Base-by-base conservation (phyloP, 2,888 invertebrate genomes). In the Carcina quercana region DNA sequence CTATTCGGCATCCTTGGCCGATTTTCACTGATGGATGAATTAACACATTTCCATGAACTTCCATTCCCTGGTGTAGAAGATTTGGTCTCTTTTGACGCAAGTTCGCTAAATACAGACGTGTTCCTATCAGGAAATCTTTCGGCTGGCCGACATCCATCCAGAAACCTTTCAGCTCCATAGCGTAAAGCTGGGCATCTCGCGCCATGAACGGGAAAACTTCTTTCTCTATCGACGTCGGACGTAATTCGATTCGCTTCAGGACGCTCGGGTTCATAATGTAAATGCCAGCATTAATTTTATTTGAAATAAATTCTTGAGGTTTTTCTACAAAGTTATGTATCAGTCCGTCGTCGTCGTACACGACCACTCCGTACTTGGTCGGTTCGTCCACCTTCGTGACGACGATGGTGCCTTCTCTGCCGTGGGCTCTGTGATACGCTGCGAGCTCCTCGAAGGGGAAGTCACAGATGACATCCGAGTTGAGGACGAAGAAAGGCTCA, bases 111-210 rank as follows among this genome's bases (percentile, higher is more conserved):
- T 97, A 98, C 45, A 98, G 80, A 59, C 96, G 96, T 96, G 28
- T 67, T 90, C 92, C 94, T 50, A 93, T 97, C 25, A 99, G 85
- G 69, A 98, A 99, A 73, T 99, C 99, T 82, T 95, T 96, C 0
- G 99, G 99, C 62, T 99, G 99, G 2, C 99, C 99, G 33, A 99
- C 96, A 75, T 99, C 99, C 99, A 99, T 99, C 99, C 99, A 99
- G 72, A 98, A 99, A 0, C 98, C 98, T 63, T 92, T 86, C 28
- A 99, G 78, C 57, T 98, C 97, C 88, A 95, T 95, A 0, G 98
- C 98, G 74, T 88, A 97, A 17, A 99, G 84, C 53, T 98, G 86
- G 0, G 90, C 88, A 53, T 95, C 94, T 29, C 79, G 68, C 0
- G 96, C 97, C 98, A 99, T 98, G 29, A 82, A 83, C 0, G 99